phyloP scores from a whole-genome alignment of 1,140 invertebrate species.

The Scaptomyza hsui region DNA sequence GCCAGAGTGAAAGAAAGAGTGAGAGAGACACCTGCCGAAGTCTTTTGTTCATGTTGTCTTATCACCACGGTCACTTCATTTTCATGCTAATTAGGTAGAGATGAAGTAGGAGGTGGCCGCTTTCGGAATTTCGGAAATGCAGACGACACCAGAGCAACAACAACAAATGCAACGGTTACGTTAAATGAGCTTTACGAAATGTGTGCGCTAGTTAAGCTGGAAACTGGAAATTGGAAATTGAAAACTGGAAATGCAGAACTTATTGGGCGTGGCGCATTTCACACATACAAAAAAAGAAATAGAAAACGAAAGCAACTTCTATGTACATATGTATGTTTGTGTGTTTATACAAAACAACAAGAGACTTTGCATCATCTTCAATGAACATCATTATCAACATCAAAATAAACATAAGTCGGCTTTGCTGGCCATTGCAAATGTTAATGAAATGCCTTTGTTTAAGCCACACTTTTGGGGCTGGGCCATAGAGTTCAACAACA shows the following conservation, averaged over 20 bases:
- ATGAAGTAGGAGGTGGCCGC: conserved; percentile 36
- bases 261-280: conserved; percentile 2
- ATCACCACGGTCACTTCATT: conserved; percentile 55
- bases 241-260: conserved; percentile 44
- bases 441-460: conserved; percentile 74
- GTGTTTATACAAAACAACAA: neutral
- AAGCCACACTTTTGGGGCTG: neutral
- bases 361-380: conserved; percentile 42
- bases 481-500: neutral
- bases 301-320: conserved; percentile 58
- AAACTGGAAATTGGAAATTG: conserved; percentile 21
- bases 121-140: conserved; percentile 79
- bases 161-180: conserved; percentile 13
- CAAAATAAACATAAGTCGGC: neutral
- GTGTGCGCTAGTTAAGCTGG: conserved; percentile 16
- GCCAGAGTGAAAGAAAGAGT: conserved; percentile 1
- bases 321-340: conserved; percentile 1
- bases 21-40: conserved; percentile 32
- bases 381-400: conserved; percentile 13
- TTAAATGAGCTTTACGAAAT: conserved; percentile 32
- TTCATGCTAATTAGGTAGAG: conserved; percentile 67
- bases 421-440: conserved; percentile 54
- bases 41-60: conserved; percentile 15
- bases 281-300: conserved; percentile 5
- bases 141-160: conserved; percentile 8